Evolutionary conservation across 2,888 invertebrate species (phyloP), one percentile per base, ranked within the genome.

Genomic region (Tiliacea aurago): DNA sequence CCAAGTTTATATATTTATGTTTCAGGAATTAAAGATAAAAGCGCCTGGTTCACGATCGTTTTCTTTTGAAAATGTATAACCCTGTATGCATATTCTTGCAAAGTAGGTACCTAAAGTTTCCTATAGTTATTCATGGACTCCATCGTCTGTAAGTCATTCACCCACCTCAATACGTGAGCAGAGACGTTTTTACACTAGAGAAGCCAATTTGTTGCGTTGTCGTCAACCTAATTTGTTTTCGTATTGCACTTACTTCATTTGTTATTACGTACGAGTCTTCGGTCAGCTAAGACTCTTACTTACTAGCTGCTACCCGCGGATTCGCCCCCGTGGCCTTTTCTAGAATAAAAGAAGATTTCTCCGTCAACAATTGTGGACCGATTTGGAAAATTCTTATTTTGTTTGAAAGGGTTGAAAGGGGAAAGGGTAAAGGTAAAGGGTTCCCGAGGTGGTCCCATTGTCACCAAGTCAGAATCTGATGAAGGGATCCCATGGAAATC

Each of bases 121-220:
- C 65, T 65, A 59, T 56, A 78, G 80, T 64, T 78, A 79, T 81
- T 80, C 75, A 83, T 70, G 64, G 67, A 75, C 43, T 75, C 51
- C 47, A 37, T 74, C 67, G 53, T 58, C 66, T 67, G 59, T 64
- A 73, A 84, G 82, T 82, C 84, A 80, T 77, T 84, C 81, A 82
- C 81, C 84, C 64, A 80, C 58, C 70, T 70, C 58, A 64, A 72
- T 76, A 67, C 61, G 77, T 59, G 47, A 67, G 69, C 49, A 53
- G 37, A 59, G 64, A 62, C 55, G 61, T 73, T 67, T 70, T 81
- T 56, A 65, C 43, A 64, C 43, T 67, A 53, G 33, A 53, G 33
- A 65, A 79, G 59, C 68, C 65, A 67, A 66, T 63, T 66, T 69
- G 49, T 66, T 43, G 11, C 18, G 15, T 58, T 62, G 62, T 56